phyloP scores from a whole-genome alignment of 2,888 invertebrate genomes.

The Megaustenia siamemsis region DNA sequence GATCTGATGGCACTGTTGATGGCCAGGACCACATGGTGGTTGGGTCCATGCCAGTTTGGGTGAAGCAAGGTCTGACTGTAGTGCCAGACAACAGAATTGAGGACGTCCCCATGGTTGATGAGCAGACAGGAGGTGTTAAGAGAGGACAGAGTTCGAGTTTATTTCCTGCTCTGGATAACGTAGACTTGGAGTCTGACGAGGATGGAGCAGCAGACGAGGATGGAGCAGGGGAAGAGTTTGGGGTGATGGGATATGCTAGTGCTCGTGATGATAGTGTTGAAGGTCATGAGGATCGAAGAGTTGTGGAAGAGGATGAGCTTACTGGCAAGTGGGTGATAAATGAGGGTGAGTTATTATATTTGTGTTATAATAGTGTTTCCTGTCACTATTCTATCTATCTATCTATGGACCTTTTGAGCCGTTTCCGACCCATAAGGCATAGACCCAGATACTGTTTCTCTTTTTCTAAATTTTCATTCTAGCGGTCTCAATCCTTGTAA shows the following conservation, averaged over 20 bases:
- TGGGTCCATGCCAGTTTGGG: neutral
- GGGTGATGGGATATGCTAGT: neutral
- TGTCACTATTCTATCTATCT: too few relatives aligned
- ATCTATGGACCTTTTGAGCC: too few relatives aligned
- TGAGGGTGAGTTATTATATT: too few relatives aligned
- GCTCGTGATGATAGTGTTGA: neutral
- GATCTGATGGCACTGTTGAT: neutral
- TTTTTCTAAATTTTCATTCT: too few relatives aligned
- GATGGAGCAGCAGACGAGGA: constrained; percentile 41
- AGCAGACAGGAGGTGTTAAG: neutral
- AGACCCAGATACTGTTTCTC: too few relatives aligned
- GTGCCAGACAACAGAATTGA: neutral
- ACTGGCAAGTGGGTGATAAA: too few relatives aligned
- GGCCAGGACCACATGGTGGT: neutral
- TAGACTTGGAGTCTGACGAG: constrained; percentile 53
- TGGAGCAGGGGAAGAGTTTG: neutral
- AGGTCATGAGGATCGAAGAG: constrained; percentile 36
- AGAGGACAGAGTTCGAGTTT: neutral
- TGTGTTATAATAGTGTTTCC: too few relatives aligned
- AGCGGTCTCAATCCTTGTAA: too few relatives aligned
- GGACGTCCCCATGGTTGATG: neutral
- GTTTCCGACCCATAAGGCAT: too few relatives aligned
- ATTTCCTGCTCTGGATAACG: constrained; percentile 53
- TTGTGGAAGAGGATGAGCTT: too few relatives aligned
- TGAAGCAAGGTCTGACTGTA: neutral